Evolutionary conservation across 2,888 invertebrate genomes (phyloP).

Genomic region (Drosophila leonis): DNA sequence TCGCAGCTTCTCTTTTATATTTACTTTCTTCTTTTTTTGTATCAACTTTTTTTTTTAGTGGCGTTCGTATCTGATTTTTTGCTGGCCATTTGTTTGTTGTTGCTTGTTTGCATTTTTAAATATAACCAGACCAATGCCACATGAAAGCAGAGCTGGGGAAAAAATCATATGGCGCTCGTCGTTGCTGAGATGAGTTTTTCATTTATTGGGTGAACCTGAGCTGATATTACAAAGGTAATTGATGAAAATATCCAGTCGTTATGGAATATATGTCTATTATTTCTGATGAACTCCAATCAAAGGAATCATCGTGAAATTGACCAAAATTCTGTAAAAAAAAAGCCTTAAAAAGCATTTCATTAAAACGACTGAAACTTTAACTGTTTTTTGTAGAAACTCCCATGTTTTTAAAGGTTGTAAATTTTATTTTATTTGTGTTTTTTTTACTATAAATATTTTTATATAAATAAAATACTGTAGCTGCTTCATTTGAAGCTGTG

Average conservation of each 20-base stretch:
- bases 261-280: background rate
- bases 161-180: conserved; percentile 23
- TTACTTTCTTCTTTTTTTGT: conserved; percentile 20
- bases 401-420: too few relatives aligned
- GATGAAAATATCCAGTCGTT: background rate
- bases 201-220: background rate
- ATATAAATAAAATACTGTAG: too few relatives aligned
- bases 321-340: background rate
- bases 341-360: background rate
- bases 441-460: too few relatives aligned
- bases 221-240: background rate
- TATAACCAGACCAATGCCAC: conserved; percentile 41
- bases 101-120: conserved; percentile 66
- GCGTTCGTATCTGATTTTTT: conserved; percentile 53
- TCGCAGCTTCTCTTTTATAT: conserved; percentile 15
- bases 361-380: too few relatives aligned
- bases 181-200: conserved; percentile 12
- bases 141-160: conserved; percentile 21
- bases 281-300: background rate
- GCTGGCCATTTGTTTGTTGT: conserved; percentile 24
- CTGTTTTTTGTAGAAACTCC: too few relatives aligned
- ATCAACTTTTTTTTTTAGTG: conserved; percentile 20
- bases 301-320: too few relatives aligned
- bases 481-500: too few relatives aligned
- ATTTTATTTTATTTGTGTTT: too few relatives aligned